Evolutionary conservation across 2,888 invertebrate genomes (phyloP).

Genomic region (Drosophila nigricruria): DNA sequence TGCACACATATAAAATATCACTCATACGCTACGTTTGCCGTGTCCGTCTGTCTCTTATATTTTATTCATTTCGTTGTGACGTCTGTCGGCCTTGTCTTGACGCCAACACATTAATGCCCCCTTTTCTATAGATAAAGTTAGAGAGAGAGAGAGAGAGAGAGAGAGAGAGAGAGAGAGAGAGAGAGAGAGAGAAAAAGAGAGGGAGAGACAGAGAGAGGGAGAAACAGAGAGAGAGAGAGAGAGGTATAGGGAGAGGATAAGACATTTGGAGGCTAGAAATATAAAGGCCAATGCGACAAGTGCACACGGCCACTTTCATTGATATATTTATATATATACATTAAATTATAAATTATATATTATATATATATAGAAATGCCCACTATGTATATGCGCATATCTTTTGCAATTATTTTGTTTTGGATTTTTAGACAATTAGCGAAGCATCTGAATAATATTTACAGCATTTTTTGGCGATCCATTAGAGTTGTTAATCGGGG

Average conservation of each 20-base stretch:
- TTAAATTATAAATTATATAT: constrained; percentile 2
- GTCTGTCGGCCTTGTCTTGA: constrained; percentile 68
- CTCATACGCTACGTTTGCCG: constrained; percentile 70
- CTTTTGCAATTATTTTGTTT: constrained; percentile 3
- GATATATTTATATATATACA: constrained; percentile 12
- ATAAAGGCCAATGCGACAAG: constrained; percentile 36
- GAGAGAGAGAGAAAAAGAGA: not conserved
- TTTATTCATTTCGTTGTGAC: constrained; percentile 54
- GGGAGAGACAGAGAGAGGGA: not conserved
- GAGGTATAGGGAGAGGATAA: not conserved
- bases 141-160: not conserved
- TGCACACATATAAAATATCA: constrained; percentile 52
- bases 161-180: too few relatives aligned
- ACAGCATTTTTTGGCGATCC: constrained; percentile 65
- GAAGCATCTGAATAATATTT: constrained; percentile 62
- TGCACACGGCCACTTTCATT: constrained; percentile 47
- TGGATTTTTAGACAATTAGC: constrained; percentile 47
- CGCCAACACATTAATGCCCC: constrained; percentile 31
- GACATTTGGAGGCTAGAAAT: constrained; percentile 4
- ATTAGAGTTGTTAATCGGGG: constrained; percentile 72
- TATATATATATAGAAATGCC: constrained; percentile 6
- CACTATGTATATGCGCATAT: constrained; percentile 1
- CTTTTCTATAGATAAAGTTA: constrained; percentile 1
- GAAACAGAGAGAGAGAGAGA: not conserved
- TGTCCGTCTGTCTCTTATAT: constrained; percentile 44